These are phyloP conservation scores for Strongylocentrotus purpuratus DNA, from an alignment of 35 echinoderm and acorn worm genomes.

Conservation along the genomic window DNA sequence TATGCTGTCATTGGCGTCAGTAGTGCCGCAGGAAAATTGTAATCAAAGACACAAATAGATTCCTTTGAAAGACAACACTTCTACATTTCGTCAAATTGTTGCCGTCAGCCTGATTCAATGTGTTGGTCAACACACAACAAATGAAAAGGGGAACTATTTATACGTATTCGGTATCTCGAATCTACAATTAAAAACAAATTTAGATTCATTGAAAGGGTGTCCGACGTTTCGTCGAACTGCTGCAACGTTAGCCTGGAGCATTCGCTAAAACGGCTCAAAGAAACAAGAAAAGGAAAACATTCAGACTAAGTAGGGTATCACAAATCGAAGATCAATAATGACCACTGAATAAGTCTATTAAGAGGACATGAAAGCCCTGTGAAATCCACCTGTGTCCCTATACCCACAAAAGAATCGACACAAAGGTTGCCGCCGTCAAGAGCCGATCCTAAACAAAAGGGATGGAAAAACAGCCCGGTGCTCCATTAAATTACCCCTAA, in stretches of 20 bases:
- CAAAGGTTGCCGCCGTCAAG: background rate
- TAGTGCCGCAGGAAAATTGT: no score
- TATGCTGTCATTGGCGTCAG: no score
- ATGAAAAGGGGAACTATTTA: no score
- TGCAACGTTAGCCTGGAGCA: background rate
- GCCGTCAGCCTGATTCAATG: no score
- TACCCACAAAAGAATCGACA: slow-evolving; percentile 1
- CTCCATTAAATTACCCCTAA: background rate
- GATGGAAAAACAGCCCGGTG: background rate
- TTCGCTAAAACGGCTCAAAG: background rate
- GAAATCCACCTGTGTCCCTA: background rate
- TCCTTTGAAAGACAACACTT: no score
- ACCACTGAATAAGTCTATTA: background rate
- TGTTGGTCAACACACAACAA: no score
- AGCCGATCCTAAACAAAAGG: background rate
- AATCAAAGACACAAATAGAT: no score
- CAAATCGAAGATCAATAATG: background rate
- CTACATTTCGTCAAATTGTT: no score
- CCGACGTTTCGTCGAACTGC: background rate
- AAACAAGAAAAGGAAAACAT: background rate
- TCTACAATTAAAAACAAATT: no score
- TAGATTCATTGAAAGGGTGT: no score
- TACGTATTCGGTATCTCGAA: no score
- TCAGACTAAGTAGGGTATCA: background rate
- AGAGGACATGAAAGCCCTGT: background rate